These are phyloP conservation scores for Thelaira solivaga DNA, from an alignment of 2,888 invertebrate genomes.

Conservation along the genomic window DNA sequence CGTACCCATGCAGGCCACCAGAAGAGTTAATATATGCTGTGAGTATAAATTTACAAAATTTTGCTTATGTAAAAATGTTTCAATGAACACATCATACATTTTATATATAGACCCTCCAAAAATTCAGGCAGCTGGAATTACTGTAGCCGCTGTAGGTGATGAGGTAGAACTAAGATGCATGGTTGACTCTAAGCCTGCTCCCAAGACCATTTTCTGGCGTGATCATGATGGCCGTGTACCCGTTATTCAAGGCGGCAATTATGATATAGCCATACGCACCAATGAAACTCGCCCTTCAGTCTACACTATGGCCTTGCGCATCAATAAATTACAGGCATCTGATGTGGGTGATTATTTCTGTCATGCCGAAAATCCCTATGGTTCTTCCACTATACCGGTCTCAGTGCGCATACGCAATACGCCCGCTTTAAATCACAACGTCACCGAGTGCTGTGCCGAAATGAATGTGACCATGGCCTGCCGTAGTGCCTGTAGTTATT, in stretches of 20 bases:
- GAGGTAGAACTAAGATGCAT: slow-evolving; percentile 86
- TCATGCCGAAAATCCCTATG: slow-evolving; percentile 90
- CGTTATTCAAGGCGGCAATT: slow-evolving; percentile 87
- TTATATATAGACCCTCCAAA: slow-evolving; percentile 83
- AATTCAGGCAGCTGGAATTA: slow-evolving; percentile 87
- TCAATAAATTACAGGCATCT: slow-evolving; percentile 83
- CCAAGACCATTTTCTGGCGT: slow-evolving; percentile 89
- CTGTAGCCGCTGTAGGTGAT: slow-evolving; percentile 86
- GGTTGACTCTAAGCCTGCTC: slow-evolving; percentile 87
- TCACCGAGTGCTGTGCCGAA: slow-evolving; percentile 88
- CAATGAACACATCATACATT: neutral
- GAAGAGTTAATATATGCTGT: slow-evolving; percentile 89
- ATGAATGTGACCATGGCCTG: slow-evolving; percentile 88
- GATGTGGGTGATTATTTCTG: slow-evolving; percentile 91
- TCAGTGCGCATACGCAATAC: slow-evolving; percentile 84
- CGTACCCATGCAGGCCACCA: slow-evolving; percentile 89
- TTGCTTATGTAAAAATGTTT: neutral
- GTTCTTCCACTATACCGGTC: slow-evolving; percentile 84
- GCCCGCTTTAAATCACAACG: slow-evolving; percentile 81
- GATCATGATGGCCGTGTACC: slow-evolving; percentile 86
- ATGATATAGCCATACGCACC: slow-evolving; percentile 81
- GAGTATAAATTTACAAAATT: slow-evolving; percentile 76
- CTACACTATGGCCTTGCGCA: slow-evolving; percentile 86
- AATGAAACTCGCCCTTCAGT: slow-evolving; percentile 83
- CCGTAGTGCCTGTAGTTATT: slow-evolving; percentile 90